These are phyloP conservation scores for Cyclophora punctaria DNA, from an alignment of 2,888 invertebrate species.

Conservation along the genomic window DNA sequence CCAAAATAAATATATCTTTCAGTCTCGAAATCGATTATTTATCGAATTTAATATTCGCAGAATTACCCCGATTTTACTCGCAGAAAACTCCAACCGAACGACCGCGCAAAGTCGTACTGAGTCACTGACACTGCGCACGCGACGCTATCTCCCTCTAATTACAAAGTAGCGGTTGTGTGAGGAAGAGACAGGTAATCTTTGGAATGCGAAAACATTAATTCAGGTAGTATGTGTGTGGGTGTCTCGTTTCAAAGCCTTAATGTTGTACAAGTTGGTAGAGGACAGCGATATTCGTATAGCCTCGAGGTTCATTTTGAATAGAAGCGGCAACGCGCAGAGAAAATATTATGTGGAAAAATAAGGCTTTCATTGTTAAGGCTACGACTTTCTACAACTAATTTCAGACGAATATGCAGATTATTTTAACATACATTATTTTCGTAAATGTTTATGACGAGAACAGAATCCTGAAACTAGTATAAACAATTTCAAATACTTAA, in stretches of 20 bases:
- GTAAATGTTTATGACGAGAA: no score
- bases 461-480: no score
- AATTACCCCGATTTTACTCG: slow-evolving; percentile 1
- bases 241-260: slow-evolving; percentile 36
- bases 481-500: no score
- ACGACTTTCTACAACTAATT: slow-evolving; percentile 8
- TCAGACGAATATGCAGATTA: no score
- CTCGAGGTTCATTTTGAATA: slow-evolving; percentile 52
- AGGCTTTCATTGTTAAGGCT: slow-evolving; percentile 64
- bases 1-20: slow-evolving; percentile 24
- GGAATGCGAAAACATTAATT: slow-evolving; percentile 55
- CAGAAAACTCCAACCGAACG: slow-evolving; percentile 31
- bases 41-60: slow-evolving; percentile 41
- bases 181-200: slow-evolving; percentile 42
- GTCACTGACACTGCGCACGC: slow-evolving; percentile 70
- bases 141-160: slow-evolving; percentile 42
- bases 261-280: slow-evolving; percentile 25
- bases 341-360: slow-evolving; percentile 57
- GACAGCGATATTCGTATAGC: slow-evolving; percentile 35
- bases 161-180: slow-evolving; percentile 15
- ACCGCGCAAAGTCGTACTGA: slow-evolving; percentile 52
- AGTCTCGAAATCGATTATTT: slow-evolving; percentile 46
- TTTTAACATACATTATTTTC: no score
- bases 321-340: slow-evolving; percentile 46
- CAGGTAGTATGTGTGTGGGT: slow-evolving; percentile 40